Evolutionary conservation across 2,113 vertebrate genomes (phyloP).

Genomic region (Ciconia maguari): DNA sequence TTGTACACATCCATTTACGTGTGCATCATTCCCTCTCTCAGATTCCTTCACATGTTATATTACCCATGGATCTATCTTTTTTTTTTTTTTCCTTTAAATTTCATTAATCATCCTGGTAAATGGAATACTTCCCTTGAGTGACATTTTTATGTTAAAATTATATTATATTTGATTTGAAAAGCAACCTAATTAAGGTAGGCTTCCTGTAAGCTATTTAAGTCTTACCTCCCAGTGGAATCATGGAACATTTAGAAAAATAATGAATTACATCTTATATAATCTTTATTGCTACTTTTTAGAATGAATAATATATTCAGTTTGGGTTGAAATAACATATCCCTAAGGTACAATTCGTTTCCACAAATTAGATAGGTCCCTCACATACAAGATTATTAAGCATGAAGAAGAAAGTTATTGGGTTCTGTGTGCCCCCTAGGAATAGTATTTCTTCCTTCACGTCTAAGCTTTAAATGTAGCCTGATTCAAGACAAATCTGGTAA

Average conservation of each 20-base stretch:
- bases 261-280: slow-evolving; percentile 75
- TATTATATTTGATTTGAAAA: slow-evolving; percentile 73
- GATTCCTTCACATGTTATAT: neutral
- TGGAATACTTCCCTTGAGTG: slow-evolving; percentile 67
- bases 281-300: slow-evolving; percentile 72
- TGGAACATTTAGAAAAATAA: slow-evolving; percentile 74
- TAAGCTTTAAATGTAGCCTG: neutral
- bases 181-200: slow-evolving; percentile 71
- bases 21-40: neutral
- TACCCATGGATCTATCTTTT: neutral
- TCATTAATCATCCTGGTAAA: slow-evolving; percentile 63
- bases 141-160: slow-evolving; percentile 69
- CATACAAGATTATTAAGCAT: slow-evolving; percentile 69
- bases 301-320: slow-evolving; percentile 71
- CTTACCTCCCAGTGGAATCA: slow-evolving; percentile 56
- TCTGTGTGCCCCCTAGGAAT: slow-evolving; percentile 41
- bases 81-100: slow-evolving; percentile 28
- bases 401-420: slow-evolving; percentile 64
- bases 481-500: neutral
- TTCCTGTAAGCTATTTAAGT: slow-evolving; percentile 69
- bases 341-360: slow-evolving; percentile 68
- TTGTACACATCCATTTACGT: neutral
- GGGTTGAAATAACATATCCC: slow-evolving; percentile 69
- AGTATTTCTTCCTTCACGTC: neutral
- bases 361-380: slow-evolving; percentile 71